Evolutionary conservation across 2,113 vertebrate species (phyloP).

Genomic region (Fulmarus glacialis): DNA sequence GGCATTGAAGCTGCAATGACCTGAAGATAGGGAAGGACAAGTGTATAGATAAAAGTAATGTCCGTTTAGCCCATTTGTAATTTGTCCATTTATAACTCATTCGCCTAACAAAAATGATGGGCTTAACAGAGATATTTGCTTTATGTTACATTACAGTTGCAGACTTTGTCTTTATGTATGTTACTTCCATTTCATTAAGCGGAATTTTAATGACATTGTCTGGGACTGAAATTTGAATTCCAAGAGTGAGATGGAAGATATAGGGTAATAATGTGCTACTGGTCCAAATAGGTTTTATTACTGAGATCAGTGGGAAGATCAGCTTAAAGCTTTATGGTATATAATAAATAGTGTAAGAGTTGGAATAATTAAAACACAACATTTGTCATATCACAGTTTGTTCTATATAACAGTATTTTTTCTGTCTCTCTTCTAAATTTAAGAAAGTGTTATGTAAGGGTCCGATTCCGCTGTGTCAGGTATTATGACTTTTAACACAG

Average conservation of each 20-base stretch:
- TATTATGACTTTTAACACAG: not conserved
- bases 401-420: not conserved
- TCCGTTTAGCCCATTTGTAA: not conserved
- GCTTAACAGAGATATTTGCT: not conserved
- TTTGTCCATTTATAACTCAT: not conserved
- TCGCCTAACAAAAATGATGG: not conserved
- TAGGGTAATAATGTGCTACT: not conserved
- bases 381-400: not conserved
- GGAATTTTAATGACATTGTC: not conserved
- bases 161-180: not conserved
- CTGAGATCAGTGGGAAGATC: not conserved
- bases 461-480: not conserved
- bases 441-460: not conserved
- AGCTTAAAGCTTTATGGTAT: not conserved
- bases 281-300: not conserved
- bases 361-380: not conserved
- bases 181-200: not conserved
- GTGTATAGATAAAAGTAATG: not conserved
- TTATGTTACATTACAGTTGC: not conserved
- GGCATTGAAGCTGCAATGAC: not conserved
- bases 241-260: not conserved
- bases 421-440: not conserved
- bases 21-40: not conserved
- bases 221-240: not conserved
- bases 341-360: not conserved